Base-by-base conservation (phyloP, 1,140 invertebrate species). In the Plectrocnemia conspersa region DNA sequence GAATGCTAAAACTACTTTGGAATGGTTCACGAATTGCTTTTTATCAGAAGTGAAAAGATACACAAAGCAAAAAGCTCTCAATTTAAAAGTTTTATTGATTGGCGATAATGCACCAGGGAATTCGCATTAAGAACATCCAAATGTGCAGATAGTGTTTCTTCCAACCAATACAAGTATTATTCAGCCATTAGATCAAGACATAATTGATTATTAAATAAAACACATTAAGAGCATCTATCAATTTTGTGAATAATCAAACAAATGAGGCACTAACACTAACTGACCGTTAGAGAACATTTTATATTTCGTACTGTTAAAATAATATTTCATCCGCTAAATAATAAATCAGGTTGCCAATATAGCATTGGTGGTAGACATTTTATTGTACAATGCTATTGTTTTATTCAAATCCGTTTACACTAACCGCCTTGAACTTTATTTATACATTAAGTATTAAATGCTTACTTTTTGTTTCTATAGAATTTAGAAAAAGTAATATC, bases 61-160 rank as follows among this genome's bases (percentile, higher is more conserved):
- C 41, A 58, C 54, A 19, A 44, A 11, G n/a, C 4, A 42, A 22
- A 42, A 42, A 42, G 24, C 19, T 42, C 40, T 42, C 6, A n/a
- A n/a, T n/a, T n/a, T n/a, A n/a, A n/a, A n/a, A n/a, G n/a, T n/a
- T n/a, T n/a, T n/a, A n/a, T n/a, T 76, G 24, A 47, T 75, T 47
- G 29, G 73, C 13, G 72, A 76, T 55, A 75, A 73, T 57, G 67
- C 62, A 49, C 42, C 63, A 10, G 55, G 66, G 16, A 68, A 73
- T 55, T 54, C 58, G 19, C 19, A 54, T 7, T 3, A 18, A 18
- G 16, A 40, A 9, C 16, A 40, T 10, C 9, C 16, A 9, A 35
- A 49, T 1, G 63, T n/a, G n/a, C n/a, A n/a, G n/a, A n/a, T n/a
- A n/a, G n/a, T n/a, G n/a, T n/a, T n/a, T n/a, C n/a, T n/a, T n/a